Evolutionary conservation across 2,113 vertebrate genomes (phyloP).

Genomic region (Chloropsis cyanopogon): DNA sequence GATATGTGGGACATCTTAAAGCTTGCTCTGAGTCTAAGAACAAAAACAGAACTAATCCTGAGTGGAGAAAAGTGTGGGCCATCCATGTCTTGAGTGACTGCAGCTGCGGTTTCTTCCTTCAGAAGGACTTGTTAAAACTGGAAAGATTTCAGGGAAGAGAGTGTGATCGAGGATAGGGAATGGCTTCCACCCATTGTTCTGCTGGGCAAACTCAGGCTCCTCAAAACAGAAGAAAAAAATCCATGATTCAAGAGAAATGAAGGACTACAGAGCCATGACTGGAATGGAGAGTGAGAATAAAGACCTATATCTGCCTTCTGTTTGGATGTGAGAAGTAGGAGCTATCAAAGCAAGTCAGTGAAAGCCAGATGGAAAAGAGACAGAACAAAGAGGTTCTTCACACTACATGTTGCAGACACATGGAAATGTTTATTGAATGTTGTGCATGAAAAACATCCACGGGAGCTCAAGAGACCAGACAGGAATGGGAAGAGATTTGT

Average conservation of each 20-base stretch:
- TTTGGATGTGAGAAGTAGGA: neutral
- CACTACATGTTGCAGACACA: neutral
- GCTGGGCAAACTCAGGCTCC: neutral
- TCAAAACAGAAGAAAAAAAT: neutral
- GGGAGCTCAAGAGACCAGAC: neutral
- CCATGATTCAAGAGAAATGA: neutral
- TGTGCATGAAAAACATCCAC: neutral
- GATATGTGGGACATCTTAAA: neutral
- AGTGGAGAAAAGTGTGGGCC: neutral
- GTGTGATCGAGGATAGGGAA: neutral
- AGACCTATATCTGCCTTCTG: neutral
- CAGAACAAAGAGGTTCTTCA: neutral
- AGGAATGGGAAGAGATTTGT: neutral
- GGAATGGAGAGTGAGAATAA: neutral
- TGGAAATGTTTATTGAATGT: neutral
- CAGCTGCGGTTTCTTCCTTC: neutral
- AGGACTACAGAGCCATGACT: neutral
- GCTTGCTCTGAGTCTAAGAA: neutral
- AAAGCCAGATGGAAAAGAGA: neutral
- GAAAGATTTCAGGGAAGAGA: neutral
- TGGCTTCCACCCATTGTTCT: neutral
- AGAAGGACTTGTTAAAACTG: neutral
- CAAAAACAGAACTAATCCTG: neutral
- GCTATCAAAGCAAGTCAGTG: neutral
- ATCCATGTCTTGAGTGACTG: rapidly evolving